Conservation (phyloP, 2,113 vertebrate genomes). For the Colius striatus region DNA sequence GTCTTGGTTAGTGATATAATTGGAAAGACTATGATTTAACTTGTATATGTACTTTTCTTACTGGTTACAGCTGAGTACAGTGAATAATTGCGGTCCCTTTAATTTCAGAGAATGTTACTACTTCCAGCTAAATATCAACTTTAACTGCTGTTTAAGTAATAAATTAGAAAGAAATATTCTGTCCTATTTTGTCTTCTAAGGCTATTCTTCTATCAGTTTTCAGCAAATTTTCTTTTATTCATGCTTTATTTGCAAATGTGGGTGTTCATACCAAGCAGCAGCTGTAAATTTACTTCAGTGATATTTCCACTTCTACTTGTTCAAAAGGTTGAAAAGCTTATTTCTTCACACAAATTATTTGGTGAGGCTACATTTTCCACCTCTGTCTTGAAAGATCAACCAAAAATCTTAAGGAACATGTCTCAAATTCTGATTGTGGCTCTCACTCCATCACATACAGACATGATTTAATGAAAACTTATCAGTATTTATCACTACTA, state of each 20-base stretch:
- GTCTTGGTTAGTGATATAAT: background rate
- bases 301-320: background rate
- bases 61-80: background rate
- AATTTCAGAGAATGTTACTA: background rate
- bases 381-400: background rate
- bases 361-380: background rate
- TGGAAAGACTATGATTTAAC: background rate
- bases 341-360: background rate
- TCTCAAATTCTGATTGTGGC: accelerated
- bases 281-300: background rate
- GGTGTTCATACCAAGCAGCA: background rate
- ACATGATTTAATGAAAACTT: background rate
- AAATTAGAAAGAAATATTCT: background rate
- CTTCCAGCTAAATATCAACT: background rate
- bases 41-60: background rate
- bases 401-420: background rate
- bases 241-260: background rate
- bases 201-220: background rate
- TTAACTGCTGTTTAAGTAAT: background rate
- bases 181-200: background rate
- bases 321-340: background rate
- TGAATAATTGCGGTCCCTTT: background rate
- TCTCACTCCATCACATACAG: background rate
- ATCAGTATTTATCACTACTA: background rate
- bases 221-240: background rate